Evolutionary conservation across 2,888 invertebrate species (phyloP).

Genomic region (Oligia strigilis): DNA sequence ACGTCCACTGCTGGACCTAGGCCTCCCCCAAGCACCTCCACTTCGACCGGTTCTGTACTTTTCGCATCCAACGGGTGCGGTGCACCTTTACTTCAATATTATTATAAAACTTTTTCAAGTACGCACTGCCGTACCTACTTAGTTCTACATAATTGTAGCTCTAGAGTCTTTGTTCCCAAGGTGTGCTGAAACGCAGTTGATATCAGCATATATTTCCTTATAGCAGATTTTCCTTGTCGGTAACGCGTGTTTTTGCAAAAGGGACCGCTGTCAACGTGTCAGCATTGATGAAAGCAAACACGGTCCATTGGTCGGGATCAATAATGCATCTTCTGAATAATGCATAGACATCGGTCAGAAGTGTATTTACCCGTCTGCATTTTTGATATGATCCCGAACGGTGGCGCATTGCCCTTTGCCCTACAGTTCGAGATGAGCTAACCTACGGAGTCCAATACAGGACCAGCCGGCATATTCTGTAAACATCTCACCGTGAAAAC

Average conservation of each 20-base stretch:
- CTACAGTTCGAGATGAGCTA: constrained; percentile 61
- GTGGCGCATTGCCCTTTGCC: constrained; percentile 80
- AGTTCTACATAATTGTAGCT: constrained; percentile 2
- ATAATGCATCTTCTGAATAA: constrained; percentile 84
- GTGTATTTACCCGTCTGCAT: constrained; percentile 87
- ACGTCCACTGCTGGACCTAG: too few relatives aligned
- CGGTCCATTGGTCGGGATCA: constrained; percentile 70
- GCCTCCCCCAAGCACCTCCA: too few relatives aligned
- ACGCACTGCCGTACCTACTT: background rate
- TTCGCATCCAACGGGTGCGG: too few relatives aligned
- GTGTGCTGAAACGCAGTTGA: constrained; percentile 11
- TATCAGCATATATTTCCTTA: constrained; percentile 47
- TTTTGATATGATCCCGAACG: constrained; percentile 67
- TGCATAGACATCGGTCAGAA: constrained; percentile 73
- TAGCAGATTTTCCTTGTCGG: constrained; percentile 55
- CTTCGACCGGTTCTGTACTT: too few relatives aligned
- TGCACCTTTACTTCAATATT: background rate
- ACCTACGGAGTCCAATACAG: background rate
- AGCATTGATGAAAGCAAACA: constrained; percentile 63
- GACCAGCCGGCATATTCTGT: background rate
- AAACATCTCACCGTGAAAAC: background rate
- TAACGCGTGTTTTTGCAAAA: constrained; percentile 62
- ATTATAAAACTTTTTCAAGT: background rate
- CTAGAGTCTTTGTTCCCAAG: constrained; percentile 2
- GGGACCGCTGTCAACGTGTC: constrained; percentile 58